A percentile compares a stretch with the other conserved stretches of the same genome.
Conservation (phyloP, 2,797 vertebrate species). For the Mus spretus region DNA sequence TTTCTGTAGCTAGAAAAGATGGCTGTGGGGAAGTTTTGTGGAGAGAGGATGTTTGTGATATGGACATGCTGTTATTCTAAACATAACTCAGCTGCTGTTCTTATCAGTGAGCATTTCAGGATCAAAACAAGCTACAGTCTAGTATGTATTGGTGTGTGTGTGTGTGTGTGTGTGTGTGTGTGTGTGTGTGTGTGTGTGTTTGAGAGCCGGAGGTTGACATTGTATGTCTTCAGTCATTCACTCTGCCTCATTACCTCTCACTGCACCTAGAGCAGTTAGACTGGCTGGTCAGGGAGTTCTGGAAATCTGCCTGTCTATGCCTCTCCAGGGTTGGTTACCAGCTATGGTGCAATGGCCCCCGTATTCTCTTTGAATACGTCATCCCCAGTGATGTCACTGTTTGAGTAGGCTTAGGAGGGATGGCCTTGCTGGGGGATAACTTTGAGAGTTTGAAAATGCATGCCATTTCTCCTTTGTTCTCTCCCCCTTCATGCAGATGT, state of each 20-base stretch:
- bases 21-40: not conserved
- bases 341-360: not conserved
- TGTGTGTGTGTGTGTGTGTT: not conserved
- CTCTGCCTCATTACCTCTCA: not conserved
- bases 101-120: not conserved
- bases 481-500: not conserved
- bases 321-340: not conserved
- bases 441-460: not conserved
- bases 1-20: not conserved
- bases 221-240: not conserved
- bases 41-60: not conserved
- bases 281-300: not conserved
- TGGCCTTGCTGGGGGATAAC: too few species aligned
- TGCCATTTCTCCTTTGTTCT: not conserved
- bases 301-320: too few species aligned
- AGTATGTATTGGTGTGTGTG: not conserved
- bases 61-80: not conserved
- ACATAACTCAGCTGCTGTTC: not conserved
- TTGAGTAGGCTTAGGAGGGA: not conserved
- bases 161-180: not conserved
- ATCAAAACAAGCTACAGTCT: not conserved
- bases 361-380: too few species aligned
- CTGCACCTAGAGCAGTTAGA: not conserved
- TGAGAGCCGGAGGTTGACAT: not conserved
- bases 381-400: not conserved